Conservation (phyloP, 2,113 vertebrate genomes). For the Theristicus caerulescens region DNA sequence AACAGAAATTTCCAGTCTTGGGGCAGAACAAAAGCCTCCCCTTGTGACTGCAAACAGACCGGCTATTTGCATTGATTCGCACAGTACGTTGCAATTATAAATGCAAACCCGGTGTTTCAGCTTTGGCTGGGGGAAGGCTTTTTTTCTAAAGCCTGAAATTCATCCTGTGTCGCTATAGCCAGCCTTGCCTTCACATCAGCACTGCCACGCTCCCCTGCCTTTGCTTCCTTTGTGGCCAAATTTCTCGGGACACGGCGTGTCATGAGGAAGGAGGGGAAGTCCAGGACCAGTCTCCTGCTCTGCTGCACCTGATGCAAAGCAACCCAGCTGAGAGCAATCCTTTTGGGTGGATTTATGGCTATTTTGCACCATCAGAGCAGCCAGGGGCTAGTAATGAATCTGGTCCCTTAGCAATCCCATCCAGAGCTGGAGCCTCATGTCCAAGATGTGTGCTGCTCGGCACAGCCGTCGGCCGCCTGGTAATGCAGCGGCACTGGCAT, state of each 20-base stretch:
- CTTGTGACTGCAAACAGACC: neutral
- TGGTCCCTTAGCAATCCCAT: neutral
- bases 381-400: neutral
- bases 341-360: neutral
- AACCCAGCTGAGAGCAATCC: neutral
- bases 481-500: neutral
- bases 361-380: neutral
- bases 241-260: fast-evolving
- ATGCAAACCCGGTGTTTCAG: neutral
- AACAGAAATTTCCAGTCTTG: neutral
- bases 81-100: neutral
- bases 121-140: neutral
- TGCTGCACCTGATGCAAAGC: neutral
- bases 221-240: neutral
- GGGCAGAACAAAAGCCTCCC: neutral
- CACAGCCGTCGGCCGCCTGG: neutral
- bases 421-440: neutral
- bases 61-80: neutral
- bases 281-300: neutral
- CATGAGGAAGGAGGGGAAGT: neutral
- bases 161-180: neutral
- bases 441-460: neutral
- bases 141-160: neutral
- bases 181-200: neutral
- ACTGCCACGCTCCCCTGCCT: neutral